Base-by-base conservation (phyloP, 2,797 vertebrate species). In the Etheostoma perlongum region DNA sequence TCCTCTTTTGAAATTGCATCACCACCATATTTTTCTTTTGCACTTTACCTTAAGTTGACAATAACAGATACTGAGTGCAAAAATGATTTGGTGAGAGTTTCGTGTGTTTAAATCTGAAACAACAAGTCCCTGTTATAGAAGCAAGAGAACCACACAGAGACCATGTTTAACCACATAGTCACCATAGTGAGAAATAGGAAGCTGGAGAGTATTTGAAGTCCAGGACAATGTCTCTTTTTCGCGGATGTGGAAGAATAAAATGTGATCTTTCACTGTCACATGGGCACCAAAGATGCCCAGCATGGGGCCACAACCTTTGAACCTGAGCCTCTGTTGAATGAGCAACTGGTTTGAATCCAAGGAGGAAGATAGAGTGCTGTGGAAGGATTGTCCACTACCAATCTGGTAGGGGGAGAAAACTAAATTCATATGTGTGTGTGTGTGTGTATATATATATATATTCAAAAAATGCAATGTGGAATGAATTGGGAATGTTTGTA, bases 141-240 rank as follows among this genome's bases (percentile, higher is more conserved):
- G 52, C 5, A 25, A 42, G 21, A 71, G 70, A 67, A 30, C 15
- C 27, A 49, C 46, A 18, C 67, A 59, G 46, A 73, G 76, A 73
- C 54, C 73, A 65, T 48, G 42, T 83, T 68, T 75, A 84, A 79
- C 73, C 55, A 60, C 75, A 83, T 87, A 85, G 83, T 91, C 85
- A 72, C 87, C 82, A 89, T 83, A 77, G 85, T 88, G 78, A 85
- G 53, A 80, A 72, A 74, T 46, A 11, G 30, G 67, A 71, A 67
- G 66, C 74, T 47, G 42, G 19, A 60, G 54, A 81, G 79, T 54
- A 74, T 86, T 65, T 78, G 27, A 47, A 27, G 5, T 74, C 51
- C 6, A 9, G 72, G 51, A 88, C 77, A 91, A 89, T 72, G 66
- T 64, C 40, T 78, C 72, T 76, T 86, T 86, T 84, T 79, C 72